Conservation (phyloP, 2,113 vertebrate genomes). For the Tursiops truncatus region DNA sequence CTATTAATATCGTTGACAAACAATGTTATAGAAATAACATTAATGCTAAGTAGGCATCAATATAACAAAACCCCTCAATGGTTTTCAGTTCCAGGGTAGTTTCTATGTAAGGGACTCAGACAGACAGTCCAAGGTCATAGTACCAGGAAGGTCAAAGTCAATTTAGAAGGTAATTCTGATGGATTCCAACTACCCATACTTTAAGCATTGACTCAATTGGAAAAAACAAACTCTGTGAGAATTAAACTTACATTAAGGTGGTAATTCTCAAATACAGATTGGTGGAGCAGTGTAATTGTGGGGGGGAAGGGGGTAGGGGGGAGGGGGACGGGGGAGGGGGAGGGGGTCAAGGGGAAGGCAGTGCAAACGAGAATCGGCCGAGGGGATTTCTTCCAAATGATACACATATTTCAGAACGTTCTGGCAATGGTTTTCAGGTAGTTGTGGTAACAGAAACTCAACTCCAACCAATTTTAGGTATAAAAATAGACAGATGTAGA, state of each 20-base stretch:
- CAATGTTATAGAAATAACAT: background rate
- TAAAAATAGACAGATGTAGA: background rate
- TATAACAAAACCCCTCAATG: background rate
- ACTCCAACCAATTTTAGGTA: background rate
- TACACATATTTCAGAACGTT: background rate
- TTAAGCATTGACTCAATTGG: background rate
- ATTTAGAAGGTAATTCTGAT: background rate
- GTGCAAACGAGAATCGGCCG: background rate
- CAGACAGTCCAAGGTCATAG: background rate
- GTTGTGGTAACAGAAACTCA: background rate
- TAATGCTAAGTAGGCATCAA: background rate
- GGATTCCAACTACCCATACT: background rate
- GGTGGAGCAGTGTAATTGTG: no score
- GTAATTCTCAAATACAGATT: background rate
- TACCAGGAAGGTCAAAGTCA: background rate
- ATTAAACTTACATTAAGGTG: background rate
- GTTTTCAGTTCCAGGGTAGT: background rate
- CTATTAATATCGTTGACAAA: background rate
- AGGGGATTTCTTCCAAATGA: background rate
- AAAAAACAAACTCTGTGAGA: background rate
- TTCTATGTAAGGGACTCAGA: background rate
- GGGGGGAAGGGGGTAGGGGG: fast-evolving
- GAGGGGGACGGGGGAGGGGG: fast-evolving
- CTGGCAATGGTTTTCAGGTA: background rate
- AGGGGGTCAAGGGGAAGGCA: fast-evolving